Evolutionary conservation across 1,140 invertebrate genomes (phyloP).

Genomic region (Pentalonia nigronervosa): DNA sequence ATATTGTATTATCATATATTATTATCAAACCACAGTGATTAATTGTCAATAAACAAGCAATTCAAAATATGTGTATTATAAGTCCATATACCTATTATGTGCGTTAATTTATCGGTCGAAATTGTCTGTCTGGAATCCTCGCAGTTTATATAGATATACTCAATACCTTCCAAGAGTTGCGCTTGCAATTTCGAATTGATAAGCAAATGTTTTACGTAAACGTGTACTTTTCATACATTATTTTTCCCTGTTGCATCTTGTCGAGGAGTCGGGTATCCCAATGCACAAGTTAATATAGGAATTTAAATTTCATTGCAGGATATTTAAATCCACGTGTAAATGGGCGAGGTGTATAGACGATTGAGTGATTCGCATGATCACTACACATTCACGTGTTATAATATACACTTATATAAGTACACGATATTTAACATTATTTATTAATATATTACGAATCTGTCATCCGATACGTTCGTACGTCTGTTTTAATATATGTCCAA

Average conservation of each 20-base stretch:
- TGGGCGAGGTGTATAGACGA: background rate
- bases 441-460: background rate
- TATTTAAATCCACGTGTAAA: background rate
- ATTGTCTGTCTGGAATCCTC: background rate
- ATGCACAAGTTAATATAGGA: background rate
- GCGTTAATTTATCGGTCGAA: too few relatives aligned
- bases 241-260: background rate
- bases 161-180: background rate
- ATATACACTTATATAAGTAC: background rate
- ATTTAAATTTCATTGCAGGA: background rate
- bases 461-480: background rate
- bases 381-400: background rate
- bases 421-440: constrained; percentile 14
- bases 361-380: background rate
- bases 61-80: too few relatives aligned
- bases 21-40: too few relatives aligned
- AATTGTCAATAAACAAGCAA: too few relatives aligned
- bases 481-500: background rate
- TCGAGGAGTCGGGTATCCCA: background rate
- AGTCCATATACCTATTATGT: too few relatives aligned
- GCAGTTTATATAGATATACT: background rate
- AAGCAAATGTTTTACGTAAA: background rate
- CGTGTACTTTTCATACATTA: background rate
- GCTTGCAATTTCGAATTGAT: background rate
- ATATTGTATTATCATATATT: too few relatives aligned